A percentile compares a stretch with the other conserved stretches of the same genome.
phyloP scores from a whole-genome alignment of 2,113 vertebrate genomes.

The Okapia johnstoni region DNA sequence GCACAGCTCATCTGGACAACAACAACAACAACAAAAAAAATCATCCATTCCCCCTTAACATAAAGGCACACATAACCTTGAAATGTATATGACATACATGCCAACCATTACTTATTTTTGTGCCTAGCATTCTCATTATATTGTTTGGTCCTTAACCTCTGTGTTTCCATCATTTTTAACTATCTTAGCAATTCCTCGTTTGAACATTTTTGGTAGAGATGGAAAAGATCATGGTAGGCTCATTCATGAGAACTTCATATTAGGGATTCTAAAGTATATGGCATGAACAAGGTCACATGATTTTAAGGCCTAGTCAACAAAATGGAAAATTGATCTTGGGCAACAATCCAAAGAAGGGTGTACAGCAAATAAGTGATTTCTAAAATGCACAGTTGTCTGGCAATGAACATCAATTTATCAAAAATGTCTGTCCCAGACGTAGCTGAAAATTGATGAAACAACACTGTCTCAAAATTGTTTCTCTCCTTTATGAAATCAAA shows the following conservation, averaged over 20 bases:
- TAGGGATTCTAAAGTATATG: neutral
- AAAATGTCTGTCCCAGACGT: neutral
- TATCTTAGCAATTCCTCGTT: neutral
- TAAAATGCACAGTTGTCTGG: neutral
- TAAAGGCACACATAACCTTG: neutral
- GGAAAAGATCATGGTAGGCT: neutral
- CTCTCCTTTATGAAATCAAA: neutral
- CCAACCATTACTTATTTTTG: neutral
- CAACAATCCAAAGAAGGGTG: neutral
- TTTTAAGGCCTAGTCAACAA: constrained; percentile 1
- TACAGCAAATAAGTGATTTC: constrained; percentile 8
- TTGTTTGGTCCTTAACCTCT: neutral
- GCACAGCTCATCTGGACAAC: neutral
- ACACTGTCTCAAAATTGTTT: neutral
- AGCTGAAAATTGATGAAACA: neutral
- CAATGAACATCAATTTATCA: constrained; percentile 11
- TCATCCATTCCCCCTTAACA: neutral
- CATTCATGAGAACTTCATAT: neutral
- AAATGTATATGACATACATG: neutral
- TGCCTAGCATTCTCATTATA: neutral
- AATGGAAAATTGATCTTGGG: neutral
- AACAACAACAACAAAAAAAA: neutral
- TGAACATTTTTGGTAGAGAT: neutral
- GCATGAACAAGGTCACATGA: neutral
- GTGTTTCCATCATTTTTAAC: neutral